These are phyloP conservation scores for Lithophane leautieri DNA, from an alignment of 2,888 invertebrate genomes.

Conservation along the genomic window DNA sequence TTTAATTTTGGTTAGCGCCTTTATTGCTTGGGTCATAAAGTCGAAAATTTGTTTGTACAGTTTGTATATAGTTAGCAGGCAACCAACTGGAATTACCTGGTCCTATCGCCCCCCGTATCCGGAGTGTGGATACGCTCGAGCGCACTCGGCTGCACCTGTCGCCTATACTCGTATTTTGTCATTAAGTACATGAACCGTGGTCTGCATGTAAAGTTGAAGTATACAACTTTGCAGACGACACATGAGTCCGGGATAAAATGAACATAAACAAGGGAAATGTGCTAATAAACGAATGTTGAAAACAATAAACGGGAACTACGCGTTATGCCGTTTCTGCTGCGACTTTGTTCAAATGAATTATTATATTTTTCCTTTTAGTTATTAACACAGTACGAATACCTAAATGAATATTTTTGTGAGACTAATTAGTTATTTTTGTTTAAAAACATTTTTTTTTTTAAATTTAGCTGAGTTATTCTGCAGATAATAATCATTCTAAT, in stretches of 20 bases:
- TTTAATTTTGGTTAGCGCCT: slow-evolving; percentile 15
- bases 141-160: slow-evolving; percentile 85
- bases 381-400: not conserved
- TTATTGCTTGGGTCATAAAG: slow-evolving; percentile 46
- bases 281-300: slow-evolving; percentile 23
- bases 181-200: slow-evolving; percentile 54
- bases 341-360: not conserved
- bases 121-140: slow-evolving; percentile 78
- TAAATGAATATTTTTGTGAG: not conserved
- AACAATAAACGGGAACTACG: slow-evolving; percentile 28
- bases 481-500: not conserved
- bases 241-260: slow-evolving; percentile 29
- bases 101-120: slow-evolving; percentile 78
- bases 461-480: not conserved
- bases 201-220: slow-evolving; percentile 50
- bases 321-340: slow-evolving; percentile 4
- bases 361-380: slow-evolving; percentile 14
- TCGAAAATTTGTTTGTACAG: slow-evolving; percentile 50
- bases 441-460: not conserved
- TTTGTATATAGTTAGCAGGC: slow-evolving; percentile 68
- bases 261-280: slow-evolving; percentile 27
- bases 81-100: slow-evolving; percentile 77
- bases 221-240: slow-evolving; percentile 61
- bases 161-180: slow-evolving; percentile 67
- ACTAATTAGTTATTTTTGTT: not conserved